Evolutionary conservation across 2,797 vertebrate species (phyloP).

Genomic region (Cossypha heuglini): DNA sequence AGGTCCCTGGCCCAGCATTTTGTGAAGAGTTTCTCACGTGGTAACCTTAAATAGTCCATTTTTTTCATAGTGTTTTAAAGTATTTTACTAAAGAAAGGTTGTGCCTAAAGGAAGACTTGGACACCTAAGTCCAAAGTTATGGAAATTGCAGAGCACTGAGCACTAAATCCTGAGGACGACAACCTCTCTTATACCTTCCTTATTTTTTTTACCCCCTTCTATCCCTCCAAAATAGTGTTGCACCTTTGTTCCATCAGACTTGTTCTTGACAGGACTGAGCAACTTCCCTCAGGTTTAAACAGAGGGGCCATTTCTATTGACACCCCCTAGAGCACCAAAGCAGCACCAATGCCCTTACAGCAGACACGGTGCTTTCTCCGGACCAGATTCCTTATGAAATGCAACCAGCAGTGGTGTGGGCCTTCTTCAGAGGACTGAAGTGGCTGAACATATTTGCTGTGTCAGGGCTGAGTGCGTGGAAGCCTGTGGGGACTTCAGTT

Average conservation of each 20-base stretch:
- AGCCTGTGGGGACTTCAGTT: not conserved
- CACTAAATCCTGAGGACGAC: not conserved
- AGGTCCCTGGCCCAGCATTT: not conserved
- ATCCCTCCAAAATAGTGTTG: not conserved
- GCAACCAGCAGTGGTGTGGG: fast-evolving
- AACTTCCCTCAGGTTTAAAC: not conserved
- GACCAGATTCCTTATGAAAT: not conserved
- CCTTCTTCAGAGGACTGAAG: not conserved
- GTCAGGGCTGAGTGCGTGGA: not conserved
- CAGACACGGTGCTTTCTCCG: fast-evolving
- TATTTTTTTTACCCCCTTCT: not conserved
- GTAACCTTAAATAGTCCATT: not conserved
- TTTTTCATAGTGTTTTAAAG: not conserved
- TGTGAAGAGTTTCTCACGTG: not conserved
- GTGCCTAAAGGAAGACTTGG: not conserved
- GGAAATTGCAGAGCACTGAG: not conserved
- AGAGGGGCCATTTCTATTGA: not conserved
- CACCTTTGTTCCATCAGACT: not conserved
- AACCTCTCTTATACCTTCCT: not conserved
- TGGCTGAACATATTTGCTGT: not conserved
- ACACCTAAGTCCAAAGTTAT: not conserved
- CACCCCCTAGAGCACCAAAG: fast-evolving
- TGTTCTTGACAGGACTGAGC: not conserved
- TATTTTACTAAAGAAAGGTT: not conserved
- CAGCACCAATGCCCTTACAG: not conserved